Conservation (phyloP, 2,797 vertebrate genomes). For the Pangasius macronema region DNA sequence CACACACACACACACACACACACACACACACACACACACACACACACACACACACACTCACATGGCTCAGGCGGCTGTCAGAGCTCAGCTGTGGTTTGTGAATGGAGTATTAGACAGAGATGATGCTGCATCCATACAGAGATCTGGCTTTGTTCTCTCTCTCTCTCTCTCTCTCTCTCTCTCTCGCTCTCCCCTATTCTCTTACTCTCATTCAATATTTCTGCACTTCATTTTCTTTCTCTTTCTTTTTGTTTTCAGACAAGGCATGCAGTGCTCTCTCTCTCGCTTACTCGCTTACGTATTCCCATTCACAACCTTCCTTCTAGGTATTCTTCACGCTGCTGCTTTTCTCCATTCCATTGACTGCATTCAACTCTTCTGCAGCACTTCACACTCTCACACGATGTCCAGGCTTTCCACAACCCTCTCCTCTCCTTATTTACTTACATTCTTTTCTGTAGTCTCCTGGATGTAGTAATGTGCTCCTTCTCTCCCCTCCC, state of each 20-base stretch:
- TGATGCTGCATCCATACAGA: constrained; percentile 42
- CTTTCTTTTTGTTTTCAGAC: constrained; percentile 3
- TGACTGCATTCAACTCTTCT: constrained; percentile 18
- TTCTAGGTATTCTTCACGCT: not conserved
- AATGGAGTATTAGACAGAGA: constrained; percentile 51
- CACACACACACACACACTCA: constrained; percentile 8
- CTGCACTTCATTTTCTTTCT: constrained; percentile 8
- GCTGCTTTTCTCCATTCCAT: constrained; percentile 5
- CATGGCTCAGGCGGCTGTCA: constrained; percentile 34
- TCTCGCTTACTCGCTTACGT: not conserved
- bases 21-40: constrained; percentile 11
- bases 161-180: constrained; percentile 17
- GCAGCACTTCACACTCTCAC: constrained; percentile 17
- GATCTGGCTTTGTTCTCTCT: not conserved
- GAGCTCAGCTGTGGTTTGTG: constrained; percentile 57
- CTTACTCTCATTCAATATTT: constrained; percentile 15
- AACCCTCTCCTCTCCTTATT: constrained; percentile 14
- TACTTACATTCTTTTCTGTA: not conserved
- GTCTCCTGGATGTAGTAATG: not conserved
- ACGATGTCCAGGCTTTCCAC: not conserved
- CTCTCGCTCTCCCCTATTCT: constrained; percentile 7
- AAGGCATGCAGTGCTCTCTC: constrained; percentile 11
- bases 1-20: constrained; percentile 18
- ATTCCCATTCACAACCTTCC: constrained; percentile 34
- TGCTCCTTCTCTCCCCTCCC: not conserved